Conservation (phyloP, 2,888 invertebrate genomes). For the Oscheius sp. region DNA sequence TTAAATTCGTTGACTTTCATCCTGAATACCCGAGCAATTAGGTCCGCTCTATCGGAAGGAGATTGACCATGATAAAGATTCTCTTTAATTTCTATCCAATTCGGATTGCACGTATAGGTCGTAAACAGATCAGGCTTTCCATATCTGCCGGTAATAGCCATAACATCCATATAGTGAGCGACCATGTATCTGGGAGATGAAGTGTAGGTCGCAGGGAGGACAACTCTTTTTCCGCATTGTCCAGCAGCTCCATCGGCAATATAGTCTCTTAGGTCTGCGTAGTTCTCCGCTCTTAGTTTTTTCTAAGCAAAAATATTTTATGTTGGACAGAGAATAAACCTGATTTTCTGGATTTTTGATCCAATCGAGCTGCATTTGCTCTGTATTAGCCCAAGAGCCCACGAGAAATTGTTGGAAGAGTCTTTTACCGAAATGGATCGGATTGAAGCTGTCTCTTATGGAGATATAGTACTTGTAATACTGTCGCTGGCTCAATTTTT, state of each 20-base stretch:
- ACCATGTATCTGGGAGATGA: constrained; percentile 70
- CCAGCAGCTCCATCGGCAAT: constrained; percentile 14
- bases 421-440: constrained; percentile 53
- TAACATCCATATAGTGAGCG: too few species aligned
- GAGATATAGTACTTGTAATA: constrained; percentile 49
- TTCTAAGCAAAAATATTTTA: too few species aligned
- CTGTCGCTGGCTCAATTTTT: constrained; percentile 52
- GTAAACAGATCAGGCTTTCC: too few species aligned
- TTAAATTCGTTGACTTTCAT: too few species aligned
- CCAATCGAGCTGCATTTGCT: constrained; percentile 68
- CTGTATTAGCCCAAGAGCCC: constrained; percentile 70
- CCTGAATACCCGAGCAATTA: too few species aligned
- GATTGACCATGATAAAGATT: too few species aligned
- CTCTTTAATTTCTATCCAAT: too few species aligned
- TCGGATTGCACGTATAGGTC: too few species aligned
- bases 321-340: too few species aligned
- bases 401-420: constrained; percentile 70
- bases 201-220: constrained; percentile 61
- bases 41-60: too few species aligned
- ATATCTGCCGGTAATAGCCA: too few species aligned
- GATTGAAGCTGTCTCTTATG: constrained; percentile 52
- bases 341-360: too few species aligned
- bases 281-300: background rate
- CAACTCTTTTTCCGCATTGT: constrained; percentile 40
- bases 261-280: background rate